Percentiles rank a stretch among this genome's conserved stretches.
These are phyloP conservation scores for Linurgus olivaceus DNA, from an alignment of 2,797 vertebrate species.

Conservation along the genomic window DNA sequence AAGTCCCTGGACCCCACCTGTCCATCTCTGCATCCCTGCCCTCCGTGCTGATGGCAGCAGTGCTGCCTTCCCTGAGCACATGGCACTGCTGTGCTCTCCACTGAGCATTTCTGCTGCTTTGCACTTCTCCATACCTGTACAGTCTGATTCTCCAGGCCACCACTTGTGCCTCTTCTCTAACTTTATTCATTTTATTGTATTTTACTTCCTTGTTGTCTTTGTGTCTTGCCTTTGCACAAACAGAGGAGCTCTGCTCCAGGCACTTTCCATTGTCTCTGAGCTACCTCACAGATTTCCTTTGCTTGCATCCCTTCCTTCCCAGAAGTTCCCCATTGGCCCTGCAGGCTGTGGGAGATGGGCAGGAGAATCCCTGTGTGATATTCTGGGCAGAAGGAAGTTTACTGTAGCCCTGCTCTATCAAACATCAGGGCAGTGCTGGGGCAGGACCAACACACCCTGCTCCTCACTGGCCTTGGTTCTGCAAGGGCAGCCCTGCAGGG, in stretches of 20 bases:
- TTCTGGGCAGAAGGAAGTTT: not conserved
- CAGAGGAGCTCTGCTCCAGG: not conserved
- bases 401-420: not conserved
- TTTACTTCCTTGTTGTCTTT: not conserved
- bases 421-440: not conserved
- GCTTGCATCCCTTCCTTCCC: not conserved
- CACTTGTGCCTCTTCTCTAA: not conserved
- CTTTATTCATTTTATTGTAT: not conserved
- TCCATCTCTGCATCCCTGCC: not conserved
- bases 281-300: not conserved
- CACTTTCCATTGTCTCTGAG: not conserved
- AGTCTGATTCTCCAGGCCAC: not conserved
- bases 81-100: not conserved
- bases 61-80: accelerated
- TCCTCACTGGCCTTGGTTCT: not conserved
- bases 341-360: not conserved
- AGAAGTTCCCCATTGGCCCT: not conserved
- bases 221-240: not conserved
- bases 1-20: not conserved
- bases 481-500: not conserved
- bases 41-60: not conserved
- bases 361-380: accelerated
- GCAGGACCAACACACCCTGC: not conserved
- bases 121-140: not conserved
- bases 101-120: not conserved